Evolutionary conservation across 2,888 invertebrate species (phyloP).

Genomic region (Aphodius granarius): DNA sequence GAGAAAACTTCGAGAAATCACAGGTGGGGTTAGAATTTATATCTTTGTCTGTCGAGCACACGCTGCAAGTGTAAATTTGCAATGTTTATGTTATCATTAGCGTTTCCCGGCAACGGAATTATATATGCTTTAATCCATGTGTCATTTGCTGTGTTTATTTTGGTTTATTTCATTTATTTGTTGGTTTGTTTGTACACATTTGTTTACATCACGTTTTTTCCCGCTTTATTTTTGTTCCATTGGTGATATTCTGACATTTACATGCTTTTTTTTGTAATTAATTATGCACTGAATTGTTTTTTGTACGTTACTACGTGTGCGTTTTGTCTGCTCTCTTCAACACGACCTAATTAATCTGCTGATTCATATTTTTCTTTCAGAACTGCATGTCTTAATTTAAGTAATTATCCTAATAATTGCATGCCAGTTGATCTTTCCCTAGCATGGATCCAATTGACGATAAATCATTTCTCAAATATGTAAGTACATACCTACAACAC

Average conservation of each 20-base stretch:
- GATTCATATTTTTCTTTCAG: constrained; percentile 42
- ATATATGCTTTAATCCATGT: background rate
- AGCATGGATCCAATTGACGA: constrained; percentile 32
- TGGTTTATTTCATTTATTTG: background rate
- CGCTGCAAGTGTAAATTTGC: background rate
- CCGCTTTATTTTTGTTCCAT: background rate
- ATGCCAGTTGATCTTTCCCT: constrained; percentile 12
- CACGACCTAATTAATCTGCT: background rate
- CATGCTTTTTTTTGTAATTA: background rate
- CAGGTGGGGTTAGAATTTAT: constrained; percentile 61
- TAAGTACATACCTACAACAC: too few species aligned
- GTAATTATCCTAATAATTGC: constrained; percentile 27
- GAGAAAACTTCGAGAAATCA: constrained; percentile 82
- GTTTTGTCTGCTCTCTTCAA: background rate
- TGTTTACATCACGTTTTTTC: background rate
- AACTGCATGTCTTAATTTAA: constrained; percentile 46
- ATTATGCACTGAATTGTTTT: background rate
- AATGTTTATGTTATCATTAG: background rate
- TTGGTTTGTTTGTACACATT: background rate
- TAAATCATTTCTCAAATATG: constrained; percentile 47
- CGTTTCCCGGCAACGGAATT: background rate
- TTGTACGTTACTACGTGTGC: background rate
- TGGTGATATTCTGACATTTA: background rate
- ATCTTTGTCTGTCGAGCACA: constrained; percentile 11
- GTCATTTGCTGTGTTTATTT: background rate